These are phyloP conservation scores for Drosophila vallismaia DNA, from an alignment of 2,888 invertebrate genomes.

Conservation along the genomic window DNA sequence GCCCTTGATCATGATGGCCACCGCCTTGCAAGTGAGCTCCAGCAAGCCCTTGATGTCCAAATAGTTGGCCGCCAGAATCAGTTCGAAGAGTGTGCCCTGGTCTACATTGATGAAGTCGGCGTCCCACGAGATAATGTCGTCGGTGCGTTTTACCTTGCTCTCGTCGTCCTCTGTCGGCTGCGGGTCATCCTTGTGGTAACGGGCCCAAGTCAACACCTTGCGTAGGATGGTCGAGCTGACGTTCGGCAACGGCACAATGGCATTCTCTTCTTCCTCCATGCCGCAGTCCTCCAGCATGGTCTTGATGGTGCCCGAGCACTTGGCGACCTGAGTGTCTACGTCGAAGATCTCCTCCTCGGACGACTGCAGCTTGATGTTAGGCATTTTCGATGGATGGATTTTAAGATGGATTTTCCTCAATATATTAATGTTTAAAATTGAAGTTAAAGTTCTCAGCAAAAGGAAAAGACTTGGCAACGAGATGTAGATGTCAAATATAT, in stretches of 20 bases:
- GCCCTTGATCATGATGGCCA: conserved; percentile 72
- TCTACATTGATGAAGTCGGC: conserved; percentile 69
- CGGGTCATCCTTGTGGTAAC: conserved; percentile 67
- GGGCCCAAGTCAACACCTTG: conserved; percentile 65
- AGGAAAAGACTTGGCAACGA: not conserved
- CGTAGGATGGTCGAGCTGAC: conserved; percentile 69
- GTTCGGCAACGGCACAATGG: conserved; percentile 67
- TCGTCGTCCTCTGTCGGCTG: conserved; percentile 67
- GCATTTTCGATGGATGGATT: conserved; percentile 57
- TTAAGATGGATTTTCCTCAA: conserved; percentile 4
- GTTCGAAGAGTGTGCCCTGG: conserved; percentile 67
- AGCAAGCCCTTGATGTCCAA: conserved; percentile 67
- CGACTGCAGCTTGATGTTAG: conserved; percentile 66
- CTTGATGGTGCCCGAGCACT: conserved; percentile 71
- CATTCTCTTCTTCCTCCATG: conserved; percentile 71
- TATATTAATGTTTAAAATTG: not conserved
- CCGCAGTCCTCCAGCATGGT: conserved; percentile 73
- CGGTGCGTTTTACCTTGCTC: conserved; percentile 72
- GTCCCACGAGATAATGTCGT: conserved; percentile 69
- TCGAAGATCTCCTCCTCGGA: conserved; percentile 70
- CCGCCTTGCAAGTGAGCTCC: conserved; percentile 68
- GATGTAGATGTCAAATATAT: too few relatives aligned
- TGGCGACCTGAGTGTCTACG: conserved; percentile 68
- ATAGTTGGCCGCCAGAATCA: conserved; percentile 69
- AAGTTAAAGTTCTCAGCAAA: not conserved